Evolutionary conservation across 2,888 invertebrate species (phyloP).

Genomic region (Meiosimyza decipiens): DNA sequence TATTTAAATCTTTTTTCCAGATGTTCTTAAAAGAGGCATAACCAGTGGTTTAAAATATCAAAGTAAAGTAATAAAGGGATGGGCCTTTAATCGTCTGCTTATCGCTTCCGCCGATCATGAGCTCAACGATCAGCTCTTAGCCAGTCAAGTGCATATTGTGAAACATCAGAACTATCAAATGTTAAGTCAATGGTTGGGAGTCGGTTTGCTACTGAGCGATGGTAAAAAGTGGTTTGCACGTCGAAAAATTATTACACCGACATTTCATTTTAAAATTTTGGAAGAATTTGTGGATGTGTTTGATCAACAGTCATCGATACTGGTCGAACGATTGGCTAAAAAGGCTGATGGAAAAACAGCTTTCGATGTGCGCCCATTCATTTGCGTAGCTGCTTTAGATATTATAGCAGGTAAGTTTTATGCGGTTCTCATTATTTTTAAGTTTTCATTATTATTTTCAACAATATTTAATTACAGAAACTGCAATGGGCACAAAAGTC

Average conservation of each 20-base stretch:
- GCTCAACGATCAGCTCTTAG: constrained; percentile 66
- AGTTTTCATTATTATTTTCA: too few species aligned
- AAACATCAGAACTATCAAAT: constrained; percentile 57
- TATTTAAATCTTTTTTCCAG: too few species aligned
- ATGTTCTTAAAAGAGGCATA: too few species aligned
- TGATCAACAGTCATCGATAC: constrained; percentile 72
- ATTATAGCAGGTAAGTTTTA: constrained; percentile 68
- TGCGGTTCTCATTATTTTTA: too few species aligned
- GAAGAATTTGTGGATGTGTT: constrained; percentile 79
- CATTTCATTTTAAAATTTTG: constrained; percentile 83
- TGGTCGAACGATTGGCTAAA: constrained; percentile 71
- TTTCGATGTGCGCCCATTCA: constrained; percentile 73
- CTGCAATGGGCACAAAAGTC: constrained; percentile 61
- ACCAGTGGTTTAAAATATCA: too few species aligned
- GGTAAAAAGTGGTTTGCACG: constrained; percentile 73
- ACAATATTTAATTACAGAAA: constrained; percentile 48
- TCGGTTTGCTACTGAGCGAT: constrained; percentile 58
- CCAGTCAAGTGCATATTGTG: constrained; percentile 55
- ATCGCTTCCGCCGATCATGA: constrained; percentile 65
- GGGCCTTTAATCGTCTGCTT: constrained; percentile 66
- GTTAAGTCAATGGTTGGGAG: constrained; percentile 47
- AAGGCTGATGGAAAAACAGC: constrained; percentile 57
- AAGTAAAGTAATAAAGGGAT: constrained; percentile 38
- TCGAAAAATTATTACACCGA: constrained; percentile 79
- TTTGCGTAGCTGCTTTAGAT: constrained; percentile 72